Evolutionary conservation across 2,797 vertebrate species (phyloP), one percentile per base, ranked within the genome.

Genomic region (Poeciliopsis turneri): DNA sequence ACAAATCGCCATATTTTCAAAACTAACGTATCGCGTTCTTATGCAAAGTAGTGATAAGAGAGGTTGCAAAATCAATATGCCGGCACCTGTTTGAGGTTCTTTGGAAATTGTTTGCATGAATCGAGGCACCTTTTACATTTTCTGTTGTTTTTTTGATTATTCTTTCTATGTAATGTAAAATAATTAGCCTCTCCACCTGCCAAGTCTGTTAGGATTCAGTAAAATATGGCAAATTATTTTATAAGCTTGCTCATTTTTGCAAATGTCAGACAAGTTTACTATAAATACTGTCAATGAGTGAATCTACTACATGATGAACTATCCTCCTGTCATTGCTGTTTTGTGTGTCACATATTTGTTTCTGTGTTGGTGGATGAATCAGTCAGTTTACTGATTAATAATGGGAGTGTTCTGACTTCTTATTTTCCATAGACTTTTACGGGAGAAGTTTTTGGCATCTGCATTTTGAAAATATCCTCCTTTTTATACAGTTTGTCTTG

Each of bases 1-100:
- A 59, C 47, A 55, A 66, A 43, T 69, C 2, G 1, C 13, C 45
- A 25, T 33, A 72, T 28, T 83, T 83, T 76, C 28, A 41, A 72
- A 76, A 33, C 49, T 11, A 45, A 68, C 53, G 28, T 46, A 47
- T 72, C 25, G 15, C 10, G 20, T 61, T 49, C 55, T 74, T 47
- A 39, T 30, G 23, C 30, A 16, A 57, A 78, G n/a, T 33, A 16
- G 47, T 30, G 15, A 12, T n/a, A 10, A 43, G 39, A 69, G 6
- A 69, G 20, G 36, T n/a, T 43, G 33, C 20, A 15, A 47, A 39
- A 75, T 39, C 11, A 33, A 53, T n/a, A 28, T 7, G 0, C 2
- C 72, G 70, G 57, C 13, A 33, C 12, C 33, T 66, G 59, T 76
- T 66, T 13, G 9, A 30, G 68, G 66, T 36, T 66, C 33, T n/a